These are phyloP conservation scores for Hypotaenidia philippensis DNA, from an alignment of 2,797 vertebrate genomes.

Conservation along the genomic window DNA sequence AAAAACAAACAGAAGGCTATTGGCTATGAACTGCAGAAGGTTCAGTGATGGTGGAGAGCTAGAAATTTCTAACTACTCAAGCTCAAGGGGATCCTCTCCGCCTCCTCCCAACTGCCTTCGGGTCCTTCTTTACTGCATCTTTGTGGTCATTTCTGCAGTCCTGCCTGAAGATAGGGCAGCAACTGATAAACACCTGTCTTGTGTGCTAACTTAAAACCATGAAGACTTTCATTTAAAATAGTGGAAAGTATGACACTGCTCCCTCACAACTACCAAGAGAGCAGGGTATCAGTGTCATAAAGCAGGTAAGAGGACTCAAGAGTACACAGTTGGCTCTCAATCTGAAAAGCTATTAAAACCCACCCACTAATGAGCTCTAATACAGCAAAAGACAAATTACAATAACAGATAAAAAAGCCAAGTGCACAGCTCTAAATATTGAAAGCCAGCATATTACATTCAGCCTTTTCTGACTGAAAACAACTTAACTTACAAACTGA, in stretches of 20 bases:
- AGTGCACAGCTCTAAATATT: neutral
- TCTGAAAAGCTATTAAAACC: neutral
- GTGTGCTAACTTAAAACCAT: neutral
- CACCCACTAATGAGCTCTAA: neutral
- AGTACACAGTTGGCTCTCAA: neutral
- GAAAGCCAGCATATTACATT: neutral
- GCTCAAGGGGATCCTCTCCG: neutral
- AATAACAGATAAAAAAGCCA: neutral
- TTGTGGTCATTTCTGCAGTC: neutral
- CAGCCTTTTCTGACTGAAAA: neutral
- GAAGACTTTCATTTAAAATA: neutral
- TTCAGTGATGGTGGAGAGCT: neutral
- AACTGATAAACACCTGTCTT: neutral
- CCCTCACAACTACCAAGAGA: neutral
- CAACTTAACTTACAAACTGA: neutral
- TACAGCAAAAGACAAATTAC: neutral
- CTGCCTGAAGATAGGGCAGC: neutral
- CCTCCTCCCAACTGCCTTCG: neutral
- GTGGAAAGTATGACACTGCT: neutral
- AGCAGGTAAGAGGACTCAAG: neutral
- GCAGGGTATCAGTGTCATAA: neutral
- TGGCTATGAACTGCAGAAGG: slow-evolving; percentile 1
- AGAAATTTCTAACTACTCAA: neutral
- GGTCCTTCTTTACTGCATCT: neutral
- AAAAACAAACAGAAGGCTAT: neutral